Evolutionary conservation across 2,797 vertebrate species (phyloP).

Genomic region (Arremon aurantiirostris): DNA sequence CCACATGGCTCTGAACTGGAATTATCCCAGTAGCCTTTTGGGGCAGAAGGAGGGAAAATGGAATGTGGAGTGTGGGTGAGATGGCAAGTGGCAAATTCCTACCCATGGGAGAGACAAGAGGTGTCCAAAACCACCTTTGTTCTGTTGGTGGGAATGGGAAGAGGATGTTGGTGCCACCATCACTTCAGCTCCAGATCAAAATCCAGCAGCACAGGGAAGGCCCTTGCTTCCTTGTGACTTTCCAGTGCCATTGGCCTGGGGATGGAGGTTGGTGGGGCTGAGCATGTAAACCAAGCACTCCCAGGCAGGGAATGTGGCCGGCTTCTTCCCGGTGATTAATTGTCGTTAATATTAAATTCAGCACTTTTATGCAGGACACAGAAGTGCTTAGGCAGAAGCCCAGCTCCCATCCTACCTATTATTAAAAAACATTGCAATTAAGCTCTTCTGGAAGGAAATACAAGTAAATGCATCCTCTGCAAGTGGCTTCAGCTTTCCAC

Average conservation of each 20-base stretch:
- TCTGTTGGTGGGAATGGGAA: neutral
- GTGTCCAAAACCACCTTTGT: neutral
- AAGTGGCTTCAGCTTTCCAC: slow-evolving; percentile 5
- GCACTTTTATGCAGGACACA: neutral
- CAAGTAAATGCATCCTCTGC: neutral
- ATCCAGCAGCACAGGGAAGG: neutral
- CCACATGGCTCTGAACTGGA: neutral
- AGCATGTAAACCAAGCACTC: fast-evolving
- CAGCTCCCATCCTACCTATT: neutral
- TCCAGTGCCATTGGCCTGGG: neutral
- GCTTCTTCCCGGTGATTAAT: neutral
- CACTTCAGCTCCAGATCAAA: neutral
- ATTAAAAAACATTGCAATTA: neutral
- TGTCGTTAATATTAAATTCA: neutral
- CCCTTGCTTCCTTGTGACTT: neutral
- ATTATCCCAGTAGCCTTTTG: neutral
- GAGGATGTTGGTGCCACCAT: fast-evolving
- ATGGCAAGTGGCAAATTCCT: neutral
- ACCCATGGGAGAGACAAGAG: fast-evolving
- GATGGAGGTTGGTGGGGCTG: neutral
- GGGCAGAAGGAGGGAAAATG: neutral
- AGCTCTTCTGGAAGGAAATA: slow-evolving; percentile 35
- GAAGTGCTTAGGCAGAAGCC: slow-evolving; percentile 8
- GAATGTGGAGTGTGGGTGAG: neutral
- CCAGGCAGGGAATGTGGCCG: fast-evolving